phyloP scores from a whole-genome alignment of 2,113 vertebrate genomes.

The Gavia stellata region DNA sequence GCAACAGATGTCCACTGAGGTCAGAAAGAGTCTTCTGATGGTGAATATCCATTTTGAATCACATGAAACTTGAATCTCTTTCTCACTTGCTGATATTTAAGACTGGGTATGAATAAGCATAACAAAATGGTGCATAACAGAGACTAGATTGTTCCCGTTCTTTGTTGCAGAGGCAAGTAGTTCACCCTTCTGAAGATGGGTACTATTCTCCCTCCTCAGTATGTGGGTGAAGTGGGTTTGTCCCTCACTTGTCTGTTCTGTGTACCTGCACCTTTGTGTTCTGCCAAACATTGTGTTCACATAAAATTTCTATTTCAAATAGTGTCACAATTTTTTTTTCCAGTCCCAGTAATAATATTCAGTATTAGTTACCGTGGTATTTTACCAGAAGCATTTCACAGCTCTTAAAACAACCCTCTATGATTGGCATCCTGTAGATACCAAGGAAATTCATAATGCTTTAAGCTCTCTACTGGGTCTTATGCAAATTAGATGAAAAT shows the following conservation, averaged over 20 bases:
- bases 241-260: not conserved
- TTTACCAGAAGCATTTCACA: constrained; percentile 27
- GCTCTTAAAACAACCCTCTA: not conserved
- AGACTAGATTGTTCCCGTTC: not conserved
- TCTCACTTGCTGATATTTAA: not conserved
- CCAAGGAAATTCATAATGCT: not conserved
- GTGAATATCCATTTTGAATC: not conserved
- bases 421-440: constrained; percentile 23
- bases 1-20: not conserved
- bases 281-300: not conserved
- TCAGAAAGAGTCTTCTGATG: not conserved
- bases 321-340: not conserved
- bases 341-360: not conserved
- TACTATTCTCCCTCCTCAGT: not conserved
- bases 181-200: not conserved
- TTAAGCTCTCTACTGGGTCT: constrained; percentile 28
- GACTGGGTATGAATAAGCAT: not conserved
- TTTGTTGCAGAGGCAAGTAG: not conserved
- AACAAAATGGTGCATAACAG: not conserved
- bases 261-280: not conserved
- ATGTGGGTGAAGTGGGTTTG: not conserved
- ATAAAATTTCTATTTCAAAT: not conserved
- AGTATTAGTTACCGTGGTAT: not conserved
- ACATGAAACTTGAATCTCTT: not conserved
- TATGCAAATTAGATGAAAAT: constrained; percentile 46